phyloP scores from a whole-genome alignment of 1,140 invertebrate species.

The Drosophila leontia region DNA sequence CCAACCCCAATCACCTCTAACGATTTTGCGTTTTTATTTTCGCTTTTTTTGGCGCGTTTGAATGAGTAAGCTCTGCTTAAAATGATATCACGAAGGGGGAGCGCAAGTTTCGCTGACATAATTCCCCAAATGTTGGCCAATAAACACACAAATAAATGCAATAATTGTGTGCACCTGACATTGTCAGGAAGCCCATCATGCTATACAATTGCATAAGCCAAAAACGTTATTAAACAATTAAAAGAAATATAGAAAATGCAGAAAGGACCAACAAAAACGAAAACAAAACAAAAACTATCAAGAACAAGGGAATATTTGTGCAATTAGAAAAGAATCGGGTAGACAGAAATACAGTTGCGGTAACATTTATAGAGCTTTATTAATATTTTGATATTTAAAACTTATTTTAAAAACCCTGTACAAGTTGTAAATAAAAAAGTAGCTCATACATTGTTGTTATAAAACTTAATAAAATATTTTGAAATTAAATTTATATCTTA shows the following conservation, averaged over 20 bases:
- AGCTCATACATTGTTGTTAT: not conserved
- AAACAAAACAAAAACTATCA: conserved; percentile 4
- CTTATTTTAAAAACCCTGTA: not conserved
- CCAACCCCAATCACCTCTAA: conserved; percentile 42
- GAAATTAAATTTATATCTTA: not conserved
- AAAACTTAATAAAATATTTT: not conserved
- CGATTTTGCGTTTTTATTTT: conserved; percentile 23
- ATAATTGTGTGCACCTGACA: conserved; percentile 72
- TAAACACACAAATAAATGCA: conserved; percentile 36
- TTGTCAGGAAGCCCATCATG: conserved; percentile 46
- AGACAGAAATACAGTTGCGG: not conserved
- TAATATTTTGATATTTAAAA: not conserved
- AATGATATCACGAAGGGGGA: conserved; percentile 66
- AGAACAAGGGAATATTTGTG: not conserved
- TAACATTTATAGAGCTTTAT: not conserved
- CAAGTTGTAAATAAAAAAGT: not conserved
- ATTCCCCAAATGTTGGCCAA: conserved; percentile 40
- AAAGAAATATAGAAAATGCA: conserved; percentile 19
- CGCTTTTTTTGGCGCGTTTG: conserved; percentile 60
- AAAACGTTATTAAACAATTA: conserved; percentile 55
- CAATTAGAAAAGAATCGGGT: not conserved
- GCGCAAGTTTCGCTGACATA: conserved; percentile 59
- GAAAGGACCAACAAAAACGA: conserved; percentile 5
- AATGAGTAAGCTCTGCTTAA: conserved; percentile 76
- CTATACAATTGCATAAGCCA: conserved; percentile 67